A percentile compares a stretch with the other conserved stretches of the same genome.
Evolutionary conservation across 2,113 vertebrate genomes (phyloP).

Genomic region (Oreochromis spilurus): DNA sequence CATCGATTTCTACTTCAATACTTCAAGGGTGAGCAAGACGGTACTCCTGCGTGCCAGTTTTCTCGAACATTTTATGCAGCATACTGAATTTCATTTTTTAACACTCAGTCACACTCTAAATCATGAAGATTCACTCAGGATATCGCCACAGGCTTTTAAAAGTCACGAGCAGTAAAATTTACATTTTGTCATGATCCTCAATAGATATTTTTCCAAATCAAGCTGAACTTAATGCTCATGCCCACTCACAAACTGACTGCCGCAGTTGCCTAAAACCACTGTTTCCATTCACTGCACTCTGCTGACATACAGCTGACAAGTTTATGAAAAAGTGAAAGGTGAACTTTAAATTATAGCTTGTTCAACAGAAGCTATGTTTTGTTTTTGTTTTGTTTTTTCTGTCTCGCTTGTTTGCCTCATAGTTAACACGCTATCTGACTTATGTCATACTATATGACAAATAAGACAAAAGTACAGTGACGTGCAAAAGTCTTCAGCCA

Average conservation of each 20-base stretch:
- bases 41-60: neutral
- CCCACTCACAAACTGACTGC: neutral
- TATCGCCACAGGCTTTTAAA: neutral
- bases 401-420: neutral
- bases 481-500: neutral
- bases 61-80: neutral
- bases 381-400: neutral
- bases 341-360: neutral
- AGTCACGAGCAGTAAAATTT: neutral
- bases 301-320: neutral
- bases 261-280: neutral
- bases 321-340: neutral
- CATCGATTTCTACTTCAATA: neutral
- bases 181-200: neutral
- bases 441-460: neutral
- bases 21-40: neutral
- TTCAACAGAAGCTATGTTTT: neutral
- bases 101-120: neutral
- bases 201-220: neutral
- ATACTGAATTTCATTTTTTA: neutral
- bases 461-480: neutral
- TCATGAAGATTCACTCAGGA: neutral
- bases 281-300: neutral
- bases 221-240: neutral
- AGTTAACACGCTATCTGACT: neutral